These are phyloP conservation scores for Theristus sp. DNA, from an alignment of 2,888 invertebrate genomes.

Conservation along the genomic window DNA sequence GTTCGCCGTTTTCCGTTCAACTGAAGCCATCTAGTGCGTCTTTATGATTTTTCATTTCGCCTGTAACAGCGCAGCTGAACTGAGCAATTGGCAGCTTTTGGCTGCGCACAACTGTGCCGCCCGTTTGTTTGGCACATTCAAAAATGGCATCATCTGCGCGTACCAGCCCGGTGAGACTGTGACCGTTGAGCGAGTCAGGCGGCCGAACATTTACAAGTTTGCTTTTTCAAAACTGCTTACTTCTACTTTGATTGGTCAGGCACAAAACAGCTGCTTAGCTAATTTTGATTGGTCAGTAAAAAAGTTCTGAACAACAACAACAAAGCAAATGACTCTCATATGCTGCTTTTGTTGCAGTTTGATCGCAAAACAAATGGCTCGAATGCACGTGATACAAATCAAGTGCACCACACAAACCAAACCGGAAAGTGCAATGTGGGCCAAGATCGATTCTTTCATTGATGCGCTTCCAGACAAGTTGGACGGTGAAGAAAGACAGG, in stretches of 20 bases:
- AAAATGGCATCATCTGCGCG: conserved; percentile 80
- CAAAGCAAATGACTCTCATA: too few relatives aligned
- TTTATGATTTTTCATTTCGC: background rate
- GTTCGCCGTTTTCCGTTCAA: background rate
- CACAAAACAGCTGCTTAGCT: too few relatives aligned
- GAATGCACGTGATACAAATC: conserved; percentile 28
- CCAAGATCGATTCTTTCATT: background rate
- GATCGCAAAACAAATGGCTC: conserved; percentile 56
- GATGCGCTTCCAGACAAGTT: background rate
- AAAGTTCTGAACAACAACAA: too few relatives aligned
- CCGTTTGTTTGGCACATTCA: conserved; percentile 66
- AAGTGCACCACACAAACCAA: background rate
- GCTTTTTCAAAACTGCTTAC: too few relatives aligned
- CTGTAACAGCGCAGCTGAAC: background rate
- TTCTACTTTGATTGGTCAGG: too few relatives aligned
- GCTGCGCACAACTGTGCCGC: conserved; percentile 3
- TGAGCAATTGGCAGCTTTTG: conserved; percentile 5
- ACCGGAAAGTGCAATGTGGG: background rate
- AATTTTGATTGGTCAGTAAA: too few relatives aligned
- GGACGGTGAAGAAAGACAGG: background rate
- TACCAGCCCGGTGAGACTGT: conserved; percentile 47
- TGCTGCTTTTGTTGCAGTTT: too few relatives aligned
- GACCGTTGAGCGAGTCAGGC: conserved; percentile 26
- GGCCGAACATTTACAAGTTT: conserved; percentile 19
- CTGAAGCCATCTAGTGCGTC: too few relatives aligned